These are phyloP conservation scores for Leptocoma aspasia DNA, from an alignment of 2,113 vertebrate species.

Conservation along the genomic window DNA sequence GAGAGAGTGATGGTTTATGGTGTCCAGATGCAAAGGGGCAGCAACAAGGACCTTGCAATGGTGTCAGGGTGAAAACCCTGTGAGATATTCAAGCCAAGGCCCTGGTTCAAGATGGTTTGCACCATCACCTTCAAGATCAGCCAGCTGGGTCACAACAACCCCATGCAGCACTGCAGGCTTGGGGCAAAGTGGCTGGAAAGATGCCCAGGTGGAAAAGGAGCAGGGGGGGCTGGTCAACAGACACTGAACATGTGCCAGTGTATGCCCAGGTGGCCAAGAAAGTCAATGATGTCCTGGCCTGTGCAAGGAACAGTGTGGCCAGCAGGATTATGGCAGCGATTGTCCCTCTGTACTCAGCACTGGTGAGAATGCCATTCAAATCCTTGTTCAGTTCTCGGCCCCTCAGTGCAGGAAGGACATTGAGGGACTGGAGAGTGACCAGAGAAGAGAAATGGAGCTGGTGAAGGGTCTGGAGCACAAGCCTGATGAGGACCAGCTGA, in stretches of 20 bases:
- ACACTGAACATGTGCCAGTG: neutral
- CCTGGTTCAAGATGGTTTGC: neutral
- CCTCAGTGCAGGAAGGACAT: neutral
- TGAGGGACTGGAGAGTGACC: neutral
- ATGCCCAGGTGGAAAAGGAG: neutral
- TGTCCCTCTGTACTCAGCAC: neutral
- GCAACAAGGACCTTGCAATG: neutral
- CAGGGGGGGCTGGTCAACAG: neutral
- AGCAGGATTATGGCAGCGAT: neutral
- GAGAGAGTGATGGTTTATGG: rapidly evolving
- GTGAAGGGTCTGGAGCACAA: neutral
- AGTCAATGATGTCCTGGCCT: neutral
- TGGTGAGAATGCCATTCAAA: neutral
- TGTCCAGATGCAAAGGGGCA: neutral
- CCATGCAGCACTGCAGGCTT: neutral
- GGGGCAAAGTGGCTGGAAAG: neutral
- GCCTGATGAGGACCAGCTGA: neutral
- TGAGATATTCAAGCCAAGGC: neutral
- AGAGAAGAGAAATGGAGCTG: neutral
- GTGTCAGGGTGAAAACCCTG: neutral
- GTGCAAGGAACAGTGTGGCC: neutral
- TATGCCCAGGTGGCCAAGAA: neutral
- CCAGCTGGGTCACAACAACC: neutral
- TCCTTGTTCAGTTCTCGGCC: neutral
- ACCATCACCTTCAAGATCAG: neutral